Percentiles rank a stretch among this genome's conserved stretches.
Evolutionary conservation across 1,140 invertebrate genomes (phyloP).

Genomic region (Galleria mellonella): DNA sequence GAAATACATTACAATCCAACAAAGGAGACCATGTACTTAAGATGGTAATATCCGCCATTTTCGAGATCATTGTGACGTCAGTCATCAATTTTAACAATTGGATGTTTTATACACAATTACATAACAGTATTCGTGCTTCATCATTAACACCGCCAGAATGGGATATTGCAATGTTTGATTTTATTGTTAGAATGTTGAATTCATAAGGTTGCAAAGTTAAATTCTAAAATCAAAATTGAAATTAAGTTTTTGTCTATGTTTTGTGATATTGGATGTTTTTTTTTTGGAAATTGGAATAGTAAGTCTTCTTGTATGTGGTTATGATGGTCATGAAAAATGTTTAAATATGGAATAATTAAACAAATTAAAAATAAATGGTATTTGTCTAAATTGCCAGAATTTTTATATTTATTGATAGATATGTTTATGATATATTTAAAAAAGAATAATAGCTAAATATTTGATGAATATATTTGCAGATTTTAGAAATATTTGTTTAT

Average conservation of each 20-base stretch:
- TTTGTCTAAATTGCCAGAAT: background rate
- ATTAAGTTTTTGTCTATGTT: background rate
- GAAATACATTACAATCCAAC: slow-evolving; percentile 55
- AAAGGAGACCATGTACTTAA: slow-evolving; percentile 54
- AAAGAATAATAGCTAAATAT: too few relatives aligned
- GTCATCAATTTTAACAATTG: slow-evolving; percentile 13
- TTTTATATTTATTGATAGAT: too few relatives aligned
- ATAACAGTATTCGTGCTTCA: slow-evolving; percentile 64
- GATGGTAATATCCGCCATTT: slow-evolving; percentile 30
- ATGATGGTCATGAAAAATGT: slow-evolving; percentile 1
- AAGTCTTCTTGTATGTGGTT: background rate
- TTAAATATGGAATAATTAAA: background rate
- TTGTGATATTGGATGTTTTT: background rate
- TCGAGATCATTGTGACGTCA: background rate
- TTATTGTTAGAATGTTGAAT: background rate
- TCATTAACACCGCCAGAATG: slow-evolving; percentile 59
- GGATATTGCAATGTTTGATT: slow-evolving; percentile 40
- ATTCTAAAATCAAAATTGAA: background rate
- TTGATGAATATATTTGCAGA: background rate
- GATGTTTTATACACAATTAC: slow-evolving; percentile 33
- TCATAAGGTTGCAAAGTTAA: background rate
- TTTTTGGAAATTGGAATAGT: background rate
- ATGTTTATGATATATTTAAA: too few relatives aligned
- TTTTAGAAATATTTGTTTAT: background rate
- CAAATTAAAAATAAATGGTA: background rate